A percentile compares a stretch with the other conserved stretches of the same genome.
phyloP scores from a whole-genome alignment of 2,113 vertebrate species.

The Thermophis baileyi region DNA sequence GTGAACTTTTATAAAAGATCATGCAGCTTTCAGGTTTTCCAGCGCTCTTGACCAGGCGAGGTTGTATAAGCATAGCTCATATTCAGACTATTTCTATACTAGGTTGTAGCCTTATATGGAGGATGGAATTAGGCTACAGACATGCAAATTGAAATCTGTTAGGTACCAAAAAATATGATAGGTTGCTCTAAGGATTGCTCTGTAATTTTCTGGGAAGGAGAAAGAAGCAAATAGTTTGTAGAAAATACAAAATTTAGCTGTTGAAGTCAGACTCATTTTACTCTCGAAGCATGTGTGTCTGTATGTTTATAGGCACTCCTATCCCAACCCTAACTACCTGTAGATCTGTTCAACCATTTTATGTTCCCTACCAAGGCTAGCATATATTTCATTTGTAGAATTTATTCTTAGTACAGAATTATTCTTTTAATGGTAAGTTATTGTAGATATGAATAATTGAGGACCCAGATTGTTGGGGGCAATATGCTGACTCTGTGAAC shows the following conservation, averaged over 20 bases:
- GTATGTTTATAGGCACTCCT: not conserved
- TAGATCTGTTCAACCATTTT: not conserved
- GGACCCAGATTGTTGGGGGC: no score
- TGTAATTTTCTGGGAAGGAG: not conserved
- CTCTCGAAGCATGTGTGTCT: not conserved
- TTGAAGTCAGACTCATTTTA: not conserved
- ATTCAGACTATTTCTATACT: not conserved
- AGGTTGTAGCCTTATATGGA: not conserved
- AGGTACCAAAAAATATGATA: not conserved
- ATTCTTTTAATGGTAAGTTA: not conserved
- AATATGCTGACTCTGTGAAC: no score
- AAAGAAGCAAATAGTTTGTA: not conserved
- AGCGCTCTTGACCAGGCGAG: not conserved
- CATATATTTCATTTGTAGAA: not conserved
- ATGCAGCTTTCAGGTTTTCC: not conserved
- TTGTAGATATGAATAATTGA: not conserved
- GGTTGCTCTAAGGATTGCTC: not conserved
- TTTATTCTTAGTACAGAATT: not conserved
- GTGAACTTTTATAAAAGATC: not conserved
- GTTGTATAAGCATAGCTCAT: not conserved
- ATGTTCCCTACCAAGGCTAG: not conserved
- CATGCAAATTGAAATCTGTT: not conserved
- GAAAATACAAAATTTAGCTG: not conserved
- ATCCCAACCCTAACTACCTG: not conserved
- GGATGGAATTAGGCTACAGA: not conserved